These are phyloP conservation scores for Solenodon paradoxus DNA, from an alignment of 2,113 vertebrate species.

Conservation along the genomic window DNA sequence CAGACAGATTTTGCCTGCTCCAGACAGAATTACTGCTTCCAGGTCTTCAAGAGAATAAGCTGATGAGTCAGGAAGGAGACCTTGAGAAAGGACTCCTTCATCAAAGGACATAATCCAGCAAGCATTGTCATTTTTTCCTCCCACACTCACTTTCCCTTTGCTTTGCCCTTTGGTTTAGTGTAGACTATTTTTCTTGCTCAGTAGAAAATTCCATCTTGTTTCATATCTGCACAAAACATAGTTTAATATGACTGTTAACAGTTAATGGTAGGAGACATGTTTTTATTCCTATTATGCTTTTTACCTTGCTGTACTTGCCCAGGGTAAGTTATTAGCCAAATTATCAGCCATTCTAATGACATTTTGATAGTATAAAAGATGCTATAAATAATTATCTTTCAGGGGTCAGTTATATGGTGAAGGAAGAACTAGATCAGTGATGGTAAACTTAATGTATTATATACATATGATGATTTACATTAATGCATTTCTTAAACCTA, in stretches of 20 bases:
- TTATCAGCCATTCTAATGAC: neutral
- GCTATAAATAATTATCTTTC: neutral
- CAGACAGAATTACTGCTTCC: neutral
- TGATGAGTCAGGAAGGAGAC: slow-evolving; percentile 5
- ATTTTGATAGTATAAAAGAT: neutral
- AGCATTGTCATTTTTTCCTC: neutral
- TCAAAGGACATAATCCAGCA: neutral
- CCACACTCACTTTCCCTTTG: neutral
- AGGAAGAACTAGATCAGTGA: too few species aligned
- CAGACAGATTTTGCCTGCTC: neutral
- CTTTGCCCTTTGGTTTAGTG: neutral
- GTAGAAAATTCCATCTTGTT: neutral
- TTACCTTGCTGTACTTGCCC: neutral
- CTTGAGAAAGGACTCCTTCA: neutral
- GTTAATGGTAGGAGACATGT: neutral
- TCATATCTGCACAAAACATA: neutral
- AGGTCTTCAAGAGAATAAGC: neutral
- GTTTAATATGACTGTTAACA: neutral
- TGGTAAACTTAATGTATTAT: too few species aligned
- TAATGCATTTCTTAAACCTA: too few species aligned
- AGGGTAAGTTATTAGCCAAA: neutral
- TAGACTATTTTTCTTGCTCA: neutral
- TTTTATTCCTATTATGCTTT: neutral
- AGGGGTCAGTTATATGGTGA: too few species aligned
- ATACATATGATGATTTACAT: too few species aligned